Percentiles rank a stretch among this genome's conserved stretches.
These are phyloP conservation scores for Orgyia antiqua DNA, from an alignment of 2,888 invertebrate species.

Conservation along the genomic window DNA sequence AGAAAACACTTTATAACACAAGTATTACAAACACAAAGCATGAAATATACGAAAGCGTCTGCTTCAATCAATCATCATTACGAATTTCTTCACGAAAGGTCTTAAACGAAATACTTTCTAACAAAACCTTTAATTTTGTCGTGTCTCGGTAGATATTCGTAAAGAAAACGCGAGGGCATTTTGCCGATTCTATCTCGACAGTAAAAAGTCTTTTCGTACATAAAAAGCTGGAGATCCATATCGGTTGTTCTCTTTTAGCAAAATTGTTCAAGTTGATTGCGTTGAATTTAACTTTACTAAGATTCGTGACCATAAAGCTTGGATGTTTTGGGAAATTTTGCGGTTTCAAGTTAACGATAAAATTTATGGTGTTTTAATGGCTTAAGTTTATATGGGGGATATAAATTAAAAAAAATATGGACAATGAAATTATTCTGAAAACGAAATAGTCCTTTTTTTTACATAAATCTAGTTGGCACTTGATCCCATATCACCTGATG, in stretches of 20 bases:
- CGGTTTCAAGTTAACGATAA: not conserved
- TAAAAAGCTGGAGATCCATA: constrained; percentile 32
- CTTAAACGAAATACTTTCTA: constrained; percentile 19
- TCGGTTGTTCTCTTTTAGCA: constrained; percentile 30
- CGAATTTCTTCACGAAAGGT: constrained; percentile 24
- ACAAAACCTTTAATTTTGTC: constrained; percentile 30
- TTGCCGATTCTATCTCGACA: constrained; percentile 33
- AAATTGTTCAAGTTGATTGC: constrained; percentile 29
- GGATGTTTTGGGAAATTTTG: constrained; percentile 11
- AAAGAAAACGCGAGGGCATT: constrained; percentile 34
- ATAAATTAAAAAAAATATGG: constrained; percentile 12
- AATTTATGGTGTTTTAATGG: constrained; percentile 24
- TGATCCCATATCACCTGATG: too few species aligned
- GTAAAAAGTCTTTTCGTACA: constrained; percentile 31
- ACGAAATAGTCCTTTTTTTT: too few species aligned
- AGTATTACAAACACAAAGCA: constrained; percentile 10
- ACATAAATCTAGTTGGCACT: too few species aligned
- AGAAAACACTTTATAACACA: not conserved
- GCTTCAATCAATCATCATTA: constrained; percentile 31
- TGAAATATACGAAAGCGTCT: constrained; percentile 11
- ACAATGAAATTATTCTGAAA: too few species aligned
- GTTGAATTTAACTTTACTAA: constrained; percentile 23
- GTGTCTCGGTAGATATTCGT: constrained; percentile 25
- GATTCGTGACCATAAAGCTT: constrained; percentile 15
- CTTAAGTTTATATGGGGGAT: constrained; percentile 8